Percentiles rank a stretch among this genome's conserved stretches.
Evolutionary conservation across 2,113 vertebrate species (phyloP).

Genomic region (Pomatostomus ruficeps): DNA sequence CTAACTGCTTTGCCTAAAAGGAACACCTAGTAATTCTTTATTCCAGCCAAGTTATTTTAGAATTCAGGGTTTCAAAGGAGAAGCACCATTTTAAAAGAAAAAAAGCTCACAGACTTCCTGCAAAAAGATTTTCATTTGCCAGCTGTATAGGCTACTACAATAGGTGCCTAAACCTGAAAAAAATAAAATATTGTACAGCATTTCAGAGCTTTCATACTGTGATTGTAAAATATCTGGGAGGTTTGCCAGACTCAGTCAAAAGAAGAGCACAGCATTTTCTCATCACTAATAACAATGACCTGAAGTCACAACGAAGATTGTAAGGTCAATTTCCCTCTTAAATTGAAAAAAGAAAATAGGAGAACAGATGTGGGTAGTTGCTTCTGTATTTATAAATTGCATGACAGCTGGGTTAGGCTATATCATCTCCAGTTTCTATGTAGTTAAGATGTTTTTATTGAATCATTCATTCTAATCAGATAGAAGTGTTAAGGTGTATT

Average conservation of each 20-base stretch:
- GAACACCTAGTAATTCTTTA: background rate
- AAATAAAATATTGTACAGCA: slow-evolving; percentile 21
- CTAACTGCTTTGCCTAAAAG: background rate
- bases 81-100: background rate
- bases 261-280: slow-evolving; percentile 62
- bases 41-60: background rate
- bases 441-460: slow-evolving; percentile 10
- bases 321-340: slow-evolving; percentile 68
- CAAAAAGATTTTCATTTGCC: slow-evolving; percentile 29
- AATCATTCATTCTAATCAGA: slow-evolving; percentile 34
- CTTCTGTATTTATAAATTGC: slow-evolving; percentile 59
- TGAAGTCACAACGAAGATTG: slow-evolving; percentile 58
- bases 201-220: slow-evolving; percentile 42
- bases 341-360: slow-evolving; percentile 61
- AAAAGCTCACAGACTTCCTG: background rate
- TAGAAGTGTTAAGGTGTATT: background rate
- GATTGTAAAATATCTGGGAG: slow-evolving; percentile 66
- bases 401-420: slow-evolving; percentile 46
- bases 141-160: background rate
- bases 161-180: slow-evolving; percentile 32
- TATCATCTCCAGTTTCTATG: slow-evolving; percentile 21
- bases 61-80: background rate
- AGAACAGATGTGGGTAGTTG: slow-evolving; percentile 51
- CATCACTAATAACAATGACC: slow-evolving; percentile 68
- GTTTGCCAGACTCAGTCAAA: slow-evolving; percentile 59